These are phyloP conservation scores for Cololabis saira DNA, from an alignment of 2,113 vertebrate genomes.

Conservation along the genomic window DNA sequence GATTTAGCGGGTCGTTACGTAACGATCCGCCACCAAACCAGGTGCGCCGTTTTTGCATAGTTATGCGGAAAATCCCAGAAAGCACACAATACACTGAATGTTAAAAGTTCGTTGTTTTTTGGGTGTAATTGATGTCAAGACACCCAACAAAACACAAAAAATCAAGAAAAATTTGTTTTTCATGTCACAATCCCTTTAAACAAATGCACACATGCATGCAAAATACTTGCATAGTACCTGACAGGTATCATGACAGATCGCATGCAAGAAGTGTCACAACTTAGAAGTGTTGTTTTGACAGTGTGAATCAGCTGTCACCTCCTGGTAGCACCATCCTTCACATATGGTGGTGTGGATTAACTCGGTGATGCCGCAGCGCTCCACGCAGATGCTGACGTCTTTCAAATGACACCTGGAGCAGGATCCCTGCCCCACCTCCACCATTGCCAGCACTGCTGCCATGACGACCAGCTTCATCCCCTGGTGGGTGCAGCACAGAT, in stretches of 20 bases:
- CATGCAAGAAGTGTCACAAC: background rate
- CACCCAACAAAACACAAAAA: too few species aligned
- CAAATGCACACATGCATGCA: too few species aligned
- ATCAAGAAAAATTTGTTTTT: too few species aligned
- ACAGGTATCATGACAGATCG: background rate
- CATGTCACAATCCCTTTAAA: too few species aligned
- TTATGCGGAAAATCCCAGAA: too few species aligned
- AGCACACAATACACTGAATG: too few species aligned
- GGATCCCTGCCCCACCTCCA: constrained; percentile 68
- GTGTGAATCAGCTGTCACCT: constrained; percentile 72
- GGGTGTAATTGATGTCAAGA: too few species aligned
- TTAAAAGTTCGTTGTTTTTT: too few species aligned
- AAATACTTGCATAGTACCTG: background rate
- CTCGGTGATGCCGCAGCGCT: constrained; percentile 84
- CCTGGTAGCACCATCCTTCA: constrained; percentile 85
- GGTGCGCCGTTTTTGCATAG: too few species aligned
- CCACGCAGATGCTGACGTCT: constrained; percentile 85
- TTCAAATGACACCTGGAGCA: constrained; percentile 80
- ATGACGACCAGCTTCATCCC: constrained; percentile 81
- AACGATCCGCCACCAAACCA: too few species aligned
- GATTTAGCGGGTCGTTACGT: too few species aligned
- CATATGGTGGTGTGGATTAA: constrained; percentile 87
- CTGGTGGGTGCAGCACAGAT: constrained; percentile 38
- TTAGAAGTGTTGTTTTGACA: background rate
- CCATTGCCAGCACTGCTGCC: constrained; percentile 80